Evolutionary conservation across 2,888 invertebrate genomes (phyloP), one percentile per base, ranked within the genome.

Genomic region (Papilio protenor): DNA sequence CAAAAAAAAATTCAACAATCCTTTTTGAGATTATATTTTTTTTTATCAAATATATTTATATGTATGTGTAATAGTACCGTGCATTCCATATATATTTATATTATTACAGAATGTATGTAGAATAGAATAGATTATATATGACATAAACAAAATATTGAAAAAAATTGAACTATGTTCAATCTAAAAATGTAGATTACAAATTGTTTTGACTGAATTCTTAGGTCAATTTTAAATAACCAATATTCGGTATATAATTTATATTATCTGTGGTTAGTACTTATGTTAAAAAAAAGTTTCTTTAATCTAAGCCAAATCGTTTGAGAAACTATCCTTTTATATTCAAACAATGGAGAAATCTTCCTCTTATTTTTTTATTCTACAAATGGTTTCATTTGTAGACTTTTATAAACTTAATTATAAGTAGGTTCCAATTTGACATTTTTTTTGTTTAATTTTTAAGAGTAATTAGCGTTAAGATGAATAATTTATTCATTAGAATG

Each of bases 341-440:
- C 80, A 84, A 84, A 85, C 83, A 82, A 83, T 87, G 92, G 91
- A 89, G 92, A 87, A 87, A 69, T 86, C 87, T 91, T 91, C 92
- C 91, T 89, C 83, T 92, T 94, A 94, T 94, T 94, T 94, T 94
- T 94, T 92, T 94, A 94, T 89, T 91, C 94, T 94, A 92, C 94
- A 94, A 93, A 93, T 93, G 89, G 80, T 92, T 92, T 93, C 92
- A 91, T 94, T 94, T 94, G 94, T 94, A 93, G 93, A 91, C 79
- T 90, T 87, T 88, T 88, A 87, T 91, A 89, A 87, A 86, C 76
- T 82, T 93, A 92, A 91, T 87, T 81, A 79, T 93, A 93, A 92
- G 91, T 93, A 92, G 91, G 84, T 87, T 90, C 91, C 90, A 90
- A 92, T 89, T 89, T 83, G 82, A 88, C 87, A 87, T 85, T 87